Conservation (phyloP, 2,797 vertebrate genomes). For the Saxicola maurus region DNA sequence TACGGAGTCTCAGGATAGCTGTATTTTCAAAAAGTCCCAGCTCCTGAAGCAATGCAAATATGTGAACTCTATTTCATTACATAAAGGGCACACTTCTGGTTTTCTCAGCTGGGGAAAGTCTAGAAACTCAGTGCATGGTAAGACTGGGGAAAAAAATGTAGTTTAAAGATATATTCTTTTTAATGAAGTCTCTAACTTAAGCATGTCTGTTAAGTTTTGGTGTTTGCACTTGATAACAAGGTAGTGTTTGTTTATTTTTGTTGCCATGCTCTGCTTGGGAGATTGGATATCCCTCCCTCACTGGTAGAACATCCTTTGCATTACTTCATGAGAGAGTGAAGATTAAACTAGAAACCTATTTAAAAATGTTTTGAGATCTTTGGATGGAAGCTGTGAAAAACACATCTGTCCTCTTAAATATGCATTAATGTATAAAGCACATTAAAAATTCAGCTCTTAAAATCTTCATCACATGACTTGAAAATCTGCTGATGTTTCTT, state of each 20-base stretch:
- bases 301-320: neutral
- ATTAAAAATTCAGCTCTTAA: constrained; percentile 4
- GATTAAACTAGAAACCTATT: neutral
- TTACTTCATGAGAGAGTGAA: neutral
- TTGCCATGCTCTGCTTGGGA: neutral
- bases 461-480: neutral
- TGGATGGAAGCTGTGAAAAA: constrained; percentile 15
- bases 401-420: neutral
- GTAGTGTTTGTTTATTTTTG: neutral
- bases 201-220: neutral
- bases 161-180: neutral
- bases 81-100: neutral
- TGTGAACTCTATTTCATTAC: neutral
- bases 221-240: neutral
- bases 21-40: constrained; percentile 25
- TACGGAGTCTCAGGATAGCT: constrained; percentile 22
- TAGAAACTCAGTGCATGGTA: neutral
- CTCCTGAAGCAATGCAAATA: constrained; percentile 35
- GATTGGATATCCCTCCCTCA: neutral
- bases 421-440: neutral
- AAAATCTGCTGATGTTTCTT: neutral
- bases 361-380: neutral
- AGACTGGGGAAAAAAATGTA: neutral
- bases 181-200: neutral
- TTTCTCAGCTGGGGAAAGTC: neutral